Conservation (phyloP, 2,797 vertebrate species). For the Typhlichthys eigenmanni region DNA sequence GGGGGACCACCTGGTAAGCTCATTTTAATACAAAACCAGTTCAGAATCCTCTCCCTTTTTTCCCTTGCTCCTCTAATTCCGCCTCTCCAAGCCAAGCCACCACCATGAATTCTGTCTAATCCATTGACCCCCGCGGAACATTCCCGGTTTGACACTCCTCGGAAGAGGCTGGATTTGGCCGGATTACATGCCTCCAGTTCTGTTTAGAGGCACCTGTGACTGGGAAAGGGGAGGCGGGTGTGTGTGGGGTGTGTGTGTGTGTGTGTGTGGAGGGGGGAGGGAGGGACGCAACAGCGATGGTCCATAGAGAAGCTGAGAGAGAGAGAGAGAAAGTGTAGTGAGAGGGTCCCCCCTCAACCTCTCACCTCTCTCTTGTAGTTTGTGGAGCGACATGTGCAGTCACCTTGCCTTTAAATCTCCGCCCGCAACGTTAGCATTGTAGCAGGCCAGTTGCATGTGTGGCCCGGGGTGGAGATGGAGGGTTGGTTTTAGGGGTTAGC, state of each 20-base stretch:
- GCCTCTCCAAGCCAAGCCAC: constrained; percentile 79
- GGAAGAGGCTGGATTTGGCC: constrained; percentile 80
- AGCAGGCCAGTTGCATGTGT: constrained; percentile 32
- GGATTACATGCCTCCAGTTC: constrained; percentile 82
- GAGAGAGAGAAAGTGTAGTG: constrained; percentile 34
- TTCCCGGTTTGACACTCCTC: constrained; percentile 79
- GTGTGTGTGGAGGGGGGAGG: not conserved
- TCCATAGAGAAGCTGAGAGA: constrained; percentile 31
- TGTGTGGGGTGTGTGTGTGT: too few relatives aligned
- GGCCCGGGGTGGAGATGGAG: constrained; percentile 50
- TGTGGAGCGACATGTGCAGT: constrained; percentile 19
- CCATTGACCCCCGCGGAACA: constrained; percentile 75
- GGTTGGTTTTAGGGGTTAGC: constrained; percentile 52
- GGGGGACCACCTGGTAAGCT: constrained; percentile 86
- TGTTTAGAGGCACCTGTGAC: constrained; percentile 78
- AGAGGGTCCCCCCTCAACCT: constrained; percentile 10
- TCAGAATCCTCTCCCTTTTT: constrained; percentile 68
- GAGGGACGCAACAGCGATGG: constrained; percentile 43
- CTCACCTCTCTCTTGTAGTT: constrained; percentile 16
- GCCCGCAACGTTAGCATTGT: constrained; percentile 41
- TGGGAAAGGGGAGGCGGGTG: constrained; percentile 34
- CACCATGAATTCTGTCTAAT: constrained; percentile 79
- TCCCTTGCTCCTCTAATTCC: constrained; percentile 76
- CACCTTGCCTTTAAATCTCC: constrained; percentile 36
- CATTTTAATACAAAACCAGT: constrained; percentile 83